Evolutionary conservation across 2,113 vertebrate species (phyloP).

Genomic region (Oncorhynchus clarkii): DNA sequence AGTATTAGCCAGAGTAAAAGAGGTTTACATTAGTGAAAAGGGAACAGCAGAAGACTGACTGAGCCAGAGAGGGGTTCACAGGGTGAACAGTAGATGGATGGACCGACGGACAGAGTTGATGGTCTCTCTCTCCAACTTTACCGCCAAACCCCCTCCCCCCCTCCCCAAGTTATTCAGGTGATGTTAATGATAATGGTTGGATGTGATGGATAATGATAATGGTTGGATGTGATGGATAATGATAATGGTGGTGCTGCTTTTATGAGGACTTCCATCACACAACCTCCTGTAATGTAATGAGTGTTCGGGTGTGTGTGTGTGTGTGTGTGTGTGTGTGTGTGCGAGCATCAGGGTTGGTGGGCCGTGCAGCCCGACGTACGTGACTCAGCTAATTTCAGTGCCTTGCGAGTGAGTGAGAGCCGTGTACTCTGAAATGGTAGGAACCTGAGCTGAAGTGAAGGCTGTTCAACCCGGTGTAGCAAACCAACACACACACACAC

Average conservation of each 20-base stretch:
- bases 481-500: neutral
- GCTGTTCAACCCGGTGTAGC: neutral
- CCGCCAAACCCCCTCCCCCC: neutral
- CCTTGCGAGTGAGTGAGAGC: neutral
- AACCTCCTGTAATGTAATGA: constrained; percentile 12
- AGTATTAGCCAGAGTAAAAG: neutral
- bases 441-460: neutral
- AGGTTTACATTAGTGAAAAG: neutral
- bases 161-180: neutral
- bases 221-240: neutral
- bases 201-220: neutral
- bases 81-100: neutral
- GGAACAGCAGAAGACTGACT: neutral
- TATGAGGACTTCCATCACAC: constrained; percentile 10
- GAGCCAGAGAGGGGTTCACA: neutral
- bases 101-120: neutral
- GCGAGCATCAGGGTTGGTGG: neutral
- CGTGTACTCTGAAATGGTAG: neutral
- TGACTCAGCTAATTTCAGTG: constrained; percentile 36
- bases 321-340: neutral
- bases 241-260: neutral
- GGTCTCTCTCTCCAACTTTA: neutral
- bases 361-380: neutral
- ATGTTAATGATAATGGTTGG: constrained; percentile 11
- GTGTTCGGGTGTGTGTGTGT: too few relatives aligned